Evolutionary conservation across 2,888 invertebrate species (phyloP), one percentile per base, ranked within the genome.

Genomic region (Hirtodrosophila histrioides): DNA sequence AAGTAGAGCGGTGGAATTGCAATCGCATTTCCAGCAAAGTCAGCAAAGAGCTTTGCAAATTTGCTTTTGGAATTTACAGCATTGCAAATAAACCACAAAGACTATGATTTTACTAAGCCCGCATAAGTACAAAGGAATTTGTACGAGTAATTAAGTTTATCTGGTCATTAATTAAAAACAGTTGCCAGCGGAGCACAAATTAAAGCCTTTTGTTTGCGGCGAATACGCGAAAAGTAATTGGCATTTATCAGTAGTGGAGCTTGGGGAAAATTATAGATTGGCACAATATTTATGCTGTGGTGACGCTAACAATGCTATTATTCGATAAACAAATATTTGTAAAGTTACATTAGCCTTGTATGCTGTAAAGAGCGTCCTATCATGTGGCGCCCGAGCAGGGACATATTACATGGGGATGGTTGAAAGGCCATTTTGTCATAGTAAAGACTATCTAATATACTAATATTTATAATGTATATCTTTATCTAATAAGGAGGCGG

Each of bases 161-260:
- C 37, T 37, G 9, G 7, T 12, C 17, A 60, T 36, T 50, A 39
- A 66, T 66, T 58, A 12, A 36, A 53, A 36, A 53, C n/a, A 49
- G 33, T 46, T 65, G 36, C 17, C 39, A 37, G 3, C 12, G 10
- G 3, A 43, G 29, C 11, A 11, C 5, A 11, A 31, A 43, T 48
- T 17, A 17, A 17, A 35, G 5, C 10, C 27, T 4, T 54, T 60
- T 46, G 35, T 46, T 12, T 50, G 23, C 4, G 46, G 6, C 44
- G 17, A 49, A 49, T 48, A 35, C 3, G 43, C 43, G 24, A 36
- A 27, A 68, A 49, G 43, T 36, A 31, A 17, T 29, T 12, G 24
- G 2, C 11, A 37, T 17, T 37, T 50, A 33, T 41, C 27, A 23
- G 44, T 31, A 37, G 10, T 40, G 29, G 7, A 44, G 3, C 31